A percentile compares a stretch with the other conserved stretches of the same genome.
Evolutionary conservation across 2,113 vertebrate species (phyloP).

Genomic region (Sphyrna mokarran): DNA sequence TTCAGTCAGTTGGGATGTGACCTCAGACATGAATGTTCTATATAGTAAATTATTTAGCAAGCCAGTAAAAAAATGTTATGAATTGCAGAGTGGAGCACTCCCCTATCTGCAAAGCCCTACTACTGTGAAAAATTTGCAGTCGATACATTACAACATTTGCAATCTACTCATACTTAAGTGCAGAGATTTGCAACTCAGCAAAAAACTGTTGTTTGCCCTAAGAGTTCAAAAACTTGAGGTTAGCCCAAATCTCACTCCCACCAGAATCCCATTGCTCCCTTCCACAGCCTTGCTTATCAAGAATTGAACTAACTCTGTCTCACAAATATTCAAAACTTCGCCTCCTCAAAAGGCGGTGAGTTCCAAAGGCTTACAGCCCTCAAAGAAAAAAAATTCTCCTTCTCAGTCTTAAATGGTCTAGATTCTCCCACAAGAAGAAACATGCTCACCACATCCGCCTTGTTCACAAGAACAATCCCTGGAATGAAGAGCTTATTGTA

Average conservation of each 20-base stretch:
- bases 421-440: too few species aligned
- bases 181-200: background rate
- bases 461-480: too few species aligned
- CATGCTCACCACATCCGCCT: too few species aligned
- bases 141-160: background rate
- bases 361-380: too few species aligned
- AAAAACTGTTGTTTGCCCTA: background rate
- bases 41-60: background rate
- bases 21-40: background rate
- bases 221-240: background rate
- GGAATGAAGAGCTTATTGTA: too few species aligned
- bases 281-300: too few species aligned
- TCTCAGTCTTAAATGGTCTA: too few species aligned
- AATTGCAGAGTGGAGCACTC: background rate
- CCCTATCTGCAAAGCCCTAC: background rate
- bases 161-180: background rate
- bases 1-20: too few species aligned
- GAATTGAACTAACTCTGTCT: too few species aligned
- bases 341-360: too few species aligned
- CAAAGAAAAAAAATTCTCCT: too few species aligned
- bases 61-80: background rate
- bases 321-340: too few species aligned
- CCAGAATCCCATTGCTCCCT: background rate
- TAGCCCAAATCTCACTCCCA: background rate
- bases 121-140: background rate